phyloP scores from a whole-genome alignment of 1,140 invertebrate species.

The Arctopsyche grandis region DNA sequence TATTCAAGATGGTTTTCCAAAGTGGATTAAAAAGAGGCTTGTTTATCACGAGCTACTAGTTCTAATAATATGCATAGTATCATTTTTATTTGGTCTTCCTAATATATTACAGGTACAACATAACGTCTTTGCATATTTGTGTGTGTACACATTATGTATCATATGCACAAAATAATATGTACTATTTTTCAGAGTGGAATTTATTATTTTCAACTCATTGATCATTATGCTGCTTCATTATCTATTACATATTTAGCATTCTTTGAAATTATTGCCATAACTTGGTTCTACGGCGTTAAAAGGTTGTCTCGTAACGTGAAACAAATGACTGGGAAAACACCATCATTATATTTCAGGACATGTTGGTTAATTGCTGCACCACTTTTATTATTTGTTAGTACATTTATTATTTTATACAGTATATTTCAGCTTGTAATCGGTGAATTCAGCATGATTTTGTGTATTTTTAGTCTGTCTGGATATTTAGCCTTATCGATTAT shows the following conservation, averaged over 20 bases:
- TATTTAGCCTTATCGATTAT: constrained; percentile 89
- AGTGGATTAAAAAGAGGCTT: constrained; percentile 81
- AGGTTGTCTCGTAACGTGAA: constrained; percentile 83
- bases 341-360: constrained; percentile 82
- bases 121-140: constrained; percentile 38
- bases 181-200: constrained; percentile 79
- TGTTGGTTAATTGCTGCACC: constrained; percentile 88
- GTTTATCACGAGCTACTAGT: constrained; percentile 89
- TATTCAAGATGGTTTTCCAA: constrained; percentile 89
- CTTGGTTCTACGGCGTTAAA: constrained; percentile 91
- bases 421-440: constrained; percentile 16
- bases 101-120: constrained; percentile 86
- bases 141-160: too few relatives aligned
- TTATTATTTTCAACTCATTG: constrained; percentile 92
- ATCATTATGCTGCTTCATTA: constrained; percentile 91
- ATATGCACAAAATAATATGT: too few relatives aligned
- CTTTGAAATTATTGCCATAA: constrained; percentile 89
- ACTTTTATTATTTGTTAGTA: constrained; percentile 79
- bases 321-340: constrained; percentile 85
- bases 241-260: constrained; percentile 92
- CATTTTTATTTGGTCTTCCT: constrained; percentile 84
- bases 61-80: constrained; percentile 82
- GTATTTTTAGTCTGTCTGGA: constrained; percentile 78
- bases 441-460: constrained; percentile 21
- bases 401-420: not conserved